Evolutionary conservation across 1,140 invertebrate genomes (phyloP), one percentile per base, ranked within the genome.

Genomic region (Trachymyrmex septentrionalis): DNA sequence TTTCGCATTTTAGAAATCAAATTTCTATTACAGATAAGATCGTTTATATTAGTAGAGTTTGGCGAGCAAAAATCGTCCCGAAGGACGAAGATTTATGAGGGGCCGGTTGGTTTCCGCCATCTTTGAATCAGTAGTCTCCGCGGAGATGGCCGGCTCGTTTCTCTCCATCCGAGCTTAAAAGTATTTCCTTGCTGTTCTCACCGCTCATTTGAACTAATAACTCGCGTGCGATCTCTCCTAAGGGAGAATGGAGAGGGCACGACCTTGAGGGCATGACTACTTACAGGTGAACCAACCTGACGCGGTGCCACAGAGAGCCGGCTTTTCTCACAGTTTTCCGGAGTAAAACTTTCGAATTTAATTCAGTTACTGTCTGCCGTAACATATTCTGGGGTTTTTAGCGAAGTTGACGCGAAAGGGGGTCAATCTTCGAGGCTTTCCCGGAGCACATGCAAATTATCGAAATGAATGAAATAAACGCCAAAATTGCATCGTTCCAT

Each of bases 161-260:
- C 91, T 91, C 90, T 88, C 77, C 80, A 73, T 84, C 21, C 64
- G 85, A 86, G 86, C 86, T 91, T 88, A 90, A 93, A 92, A 92
- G 91, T 90, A 88, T 91, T 92, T 92, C 86, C 86, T 87, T 87
- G 91, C 88, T 91, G 85, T 90, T 90, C 88, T 91, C 91, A 67
- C 80, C 86, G 81, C 76, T 91, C 88, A 89, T 91, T 92, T 92
- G 67, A 87, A 84, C 90, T 88, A 90, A 91, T 92, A 92, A 92
- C 88, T 91, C 61, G 77, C 86, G 77, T 84, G 81, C 34, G 16
- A 86, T 73, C 64, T 71, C 67, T 61, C 14, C 1, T 38, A 19
- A n/a, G 30, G 50, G 63, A 44, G 16, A 5, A 44, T 6, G 16
- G 53, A n/a, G 19, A 53, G 12, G 12, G 7, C 19, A n/a, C 55